These are phyloP conservation scores for Syrrhaptes paradoxus DNA, from an alignment of 2,113 vertebrate species.

Conservation along the genomic window DNA sequence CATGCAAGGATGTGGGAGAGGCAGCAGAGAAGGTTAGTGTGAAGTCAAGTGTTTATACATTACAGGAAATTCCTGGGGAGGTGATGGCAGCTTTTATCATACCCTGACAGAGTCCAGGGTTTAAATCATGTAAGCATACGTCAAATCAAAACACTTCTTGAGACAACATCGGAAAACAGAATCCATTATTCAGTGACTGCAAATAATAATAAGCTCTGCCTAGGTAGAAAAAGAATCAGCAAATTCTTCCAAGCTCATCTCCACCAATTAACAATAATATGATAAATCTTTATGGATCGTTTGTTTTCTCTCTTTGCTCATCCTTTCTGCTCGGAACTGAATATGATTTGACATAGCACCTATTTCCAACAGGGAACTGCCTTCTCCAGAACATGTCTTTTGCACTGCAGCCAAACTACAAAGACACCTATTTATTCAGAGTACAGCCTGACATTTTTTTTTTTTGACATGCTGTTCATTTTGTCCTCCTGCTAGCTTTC, in stretches of 20 bases:
- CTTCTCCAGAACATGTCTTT: background rate
- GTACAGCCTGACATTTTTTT: background rate
- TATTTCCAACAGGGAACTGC: background rate
- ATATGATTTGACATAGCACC: background rate
- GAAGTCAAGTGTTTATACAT: slow-evolving; percentile 70
- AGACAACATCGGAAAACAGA: background rate
- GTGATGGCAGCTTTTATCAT: slow-evolving; percentile 70
- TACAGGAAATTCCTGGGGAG: slow-evolving; percentile 74
- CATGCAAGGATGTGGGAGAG: slow-evolving; percentile 67
- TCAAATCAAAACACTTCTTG: background rate
- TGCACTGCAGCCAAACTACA: background rate
- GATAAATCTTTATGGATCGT: background rate
- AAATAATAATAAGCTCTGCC: background rate
- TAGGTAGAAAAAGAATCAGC: background rate
- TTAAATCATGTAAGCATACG: background rate
- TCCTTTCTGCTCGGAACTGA: background rate
- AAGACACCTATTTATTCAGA: background rate
- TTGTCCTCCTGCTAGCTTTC: background rate
- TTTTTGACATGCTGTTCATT: background rate
- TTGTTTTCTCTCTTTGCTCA: slow-evolving; percentile 25
- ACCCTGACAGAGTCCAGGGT: slow-evolving; percentile 57
- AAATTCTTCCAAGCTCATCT: background rate
- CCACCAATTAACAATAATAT: background rate
- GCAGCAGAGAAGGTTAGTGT: slow-evolving; percentile 64
- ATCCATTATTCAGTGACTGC: background rate